These are phyloP conservation scores for Melitaea athalia DNA, from an alignment of 2,888 invertebrate genomes.

Conservation along the genomic window DNA sequence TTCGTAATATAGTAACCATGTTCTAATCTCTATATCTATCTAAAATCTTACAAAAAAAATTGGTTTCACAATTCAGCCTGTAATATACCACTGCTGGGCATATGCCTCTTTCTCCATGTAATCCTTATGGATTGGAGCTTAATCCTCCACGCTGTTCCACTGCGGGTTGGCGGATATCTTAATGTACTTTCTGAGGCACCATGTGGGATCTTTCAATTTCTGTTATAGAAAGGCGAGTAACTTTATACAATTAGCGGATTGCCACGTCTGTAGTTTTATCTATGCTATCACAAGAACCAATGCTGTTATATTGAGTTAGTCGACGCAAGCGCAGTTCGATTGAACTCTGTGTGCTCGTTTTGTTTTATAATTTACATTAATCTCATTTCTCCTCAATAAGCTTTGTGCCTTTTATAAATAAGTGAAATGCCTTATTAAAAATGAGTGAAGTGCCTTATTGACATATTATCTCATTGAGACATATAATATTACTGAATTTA, in stretches of 20 bases:
- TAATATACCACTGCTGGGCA: too few species aligned
- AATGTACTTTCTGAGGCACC: too few species aligned
- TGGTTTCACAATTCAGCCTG: too few species aligned
- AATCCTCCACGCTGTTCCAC: too few species aligned
- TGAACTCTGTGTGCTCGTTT: conserved; percentile 10
- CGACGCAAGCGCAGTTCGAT: conserved; percentile 31
- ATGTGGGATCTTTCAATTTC: too few species aligned
- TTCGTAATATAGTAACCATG: too few species aligned
- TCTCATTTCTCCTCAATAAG: not conserved
- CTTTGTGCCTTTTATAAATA: not conserved
- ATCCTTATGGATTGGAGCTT: too few species aligned
- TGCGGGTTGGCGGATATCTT: too few species aligned
- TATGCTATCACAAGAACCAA: conserved; percentile 17
- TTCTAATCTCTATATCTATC: too few species aligned
- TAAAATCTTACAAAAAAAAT: too few species aligned
- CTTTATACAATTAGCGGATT: not conserved
- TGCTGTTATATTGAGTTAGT: conserved; percentile 25
- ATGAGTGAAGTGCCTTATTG: not conserved
- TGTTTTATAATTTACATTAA: not conserved
- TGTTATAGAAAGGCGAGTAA: not conserved
- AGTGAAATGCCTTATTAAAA: not conserved
- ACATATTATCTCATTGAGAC: not conserved
- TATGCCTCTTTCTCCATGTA: too few species aligned
- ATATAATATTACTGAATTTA: not conserved
- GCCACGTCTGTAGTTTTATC: conserved; percentile 15